Percentiles rank a stretch among this genome's conserved stretches.
Conservation (phyloP, 2,888 invertebrate species). For the Mactromeris polynyma region DNA sequence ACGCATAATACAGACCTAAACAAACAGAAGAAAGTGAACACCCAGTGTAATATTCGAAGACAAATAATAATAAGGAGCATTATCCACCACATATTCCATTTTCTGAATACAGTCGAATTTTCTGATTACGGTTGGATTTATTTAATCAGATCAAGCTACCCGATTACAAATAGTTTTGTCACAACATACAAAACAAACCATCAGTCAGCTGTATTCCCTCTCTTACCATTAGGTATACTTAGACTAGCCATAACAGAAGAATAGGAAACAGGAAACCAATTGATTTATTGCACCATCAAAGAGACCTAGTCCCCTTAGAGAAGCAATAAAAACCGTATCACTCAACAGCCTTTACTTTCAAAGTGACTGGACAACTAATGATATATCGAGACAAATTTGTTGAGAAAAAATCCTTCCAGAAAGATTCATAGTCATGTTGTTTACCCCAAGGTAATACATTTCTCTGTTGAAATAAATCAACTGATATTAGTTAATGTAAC, state of each 20-base stretch:
- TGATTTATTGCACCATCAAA: neutral
- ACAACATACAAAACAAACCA: no score
- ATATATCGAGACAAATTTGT: neutral
- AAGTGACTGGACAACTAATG: conserved; percentile 5
- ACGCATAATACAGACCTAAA: neutral
- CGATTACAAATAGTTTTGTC: no score
- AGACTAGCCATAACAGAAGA: conserved; percentile 1
- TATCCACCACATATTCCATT: neutral
- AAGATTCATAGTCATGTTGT: neutral
- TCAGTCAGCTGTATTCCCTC: no score
- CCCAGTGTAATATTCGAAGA: neutral
- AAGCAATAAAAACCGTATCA: conserved; percentile 2
- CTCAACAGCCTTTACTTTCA: neutral
- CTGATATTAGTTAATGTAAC: neutral
- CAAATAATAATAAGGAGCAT: neutral
- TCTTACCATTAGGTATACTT: neutral
- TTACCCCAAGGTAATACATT: neutral
- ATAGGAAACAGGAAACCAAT: neutral
- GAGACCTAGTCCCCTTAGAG: neutral
- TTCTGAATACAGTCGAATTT: neutral
- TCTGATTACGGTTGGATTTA: neutral
- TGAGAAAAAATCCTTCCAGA: no score
- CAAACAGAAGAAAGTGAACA: neutral
- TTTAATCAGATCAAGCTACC: neutral
- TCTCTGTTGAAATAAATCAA: conserved; percentile 9